Base-by-base conservation (phyloP, 2,113 vertebrate genomes). In the Stigmatopora nigra region DNA sequence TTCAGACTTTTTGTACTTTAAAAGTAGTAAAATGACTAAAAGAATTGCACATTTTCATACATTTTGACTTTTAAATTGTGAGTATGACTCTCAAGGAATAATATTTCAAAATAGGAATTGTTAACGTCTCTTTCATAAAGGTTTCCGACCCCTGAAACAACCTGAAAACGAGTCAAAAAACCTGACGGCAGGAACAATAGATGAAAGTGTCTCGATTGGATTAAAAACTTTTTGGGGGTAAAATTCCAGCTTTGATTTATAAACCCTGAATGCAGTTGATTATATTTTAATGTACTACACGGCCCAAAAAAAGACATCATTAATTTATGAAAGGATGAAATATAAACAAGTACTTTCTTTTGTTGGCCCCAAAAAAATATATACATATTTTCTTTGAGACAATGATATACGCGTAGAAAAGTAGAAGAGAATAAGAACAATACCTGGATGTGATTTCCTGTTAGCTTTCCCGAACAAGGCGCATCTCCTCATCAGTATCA, bases 401-500 rank as follows among this genome's bases (percentile, higher is more conserved):
- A 48, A 76, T 78, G 77, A 69, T 47, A 64, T 70, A 61, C 55
- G 25, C 38, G 38, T 20, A 51, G 31, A 3, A 16, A 73, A 52
- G 72, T 46, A 70, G 36, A 69, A 63, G 51, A 68, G 61, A 62
- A 65, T 48, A 71, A 63, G 7, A 20, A 38, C 41, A 70, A 65
- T 51, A 71, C 63, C 66, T 49, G 5, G 3, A 41, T 57, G 55
- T 66, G 68, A 69, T 82, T 69, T 62, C 58, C 65, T 69, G 61
- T 76, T 31, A 76, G 72, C 73, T 74, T 76, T 31, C 25, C 71
- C 67, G 67, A 78, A 75, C 75, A 61, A 61, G 63, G 72, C 73
- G 64, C 74, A 73, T 79, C 79, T 62, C 73, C 79, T 81, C 77
- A 82, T 87, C 75, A 83, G 70, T 68, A 57, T 85, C 80, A 83